phyloP scores from a whole-genome alignment of 2,888 invertebrate species.

The Caenorhabditis sp. region DNA sequence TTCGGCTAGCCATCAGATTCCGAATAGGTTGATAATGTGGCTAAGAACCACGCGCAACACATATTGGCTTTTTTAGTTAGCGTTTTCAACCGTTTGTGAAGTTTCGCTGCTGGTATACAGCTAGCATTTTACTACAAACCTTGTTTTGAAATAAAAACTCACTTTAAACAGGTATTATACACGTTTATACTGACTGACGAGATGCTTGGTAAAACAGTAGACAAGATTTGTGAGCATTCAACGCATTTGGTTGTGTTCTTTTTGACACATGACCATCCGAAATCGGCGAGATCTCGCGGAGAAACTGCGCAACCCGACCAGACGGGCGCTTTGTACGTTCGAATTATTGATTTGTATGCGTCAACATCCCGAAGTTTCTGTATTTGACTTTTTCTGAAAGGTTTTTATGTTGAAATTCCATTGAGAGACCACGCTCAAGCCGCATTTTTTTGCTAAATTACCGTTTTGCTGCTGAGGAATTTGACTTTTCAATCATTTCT shows the following conservation, averaged over 20 bases:
- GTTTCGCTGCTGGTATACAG: no score
- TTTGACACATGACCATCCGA: constrained; percentile 42
- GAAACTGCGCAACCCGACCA: constrained; percentile 38
- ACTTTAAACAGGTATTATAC: constrained; percentile 38
- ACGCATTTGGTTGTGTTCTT: constrained; percentile 36
- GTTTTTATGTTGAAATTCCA: no score
- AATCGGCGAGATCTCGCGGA: constrained; percentile 45
- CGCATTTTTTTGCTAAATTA: background rate
- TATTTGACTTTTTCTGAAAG: constrained; percentile 7
- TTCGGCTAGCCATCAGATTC: no score
- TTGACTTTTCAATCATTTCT: constrained; percentile 16
- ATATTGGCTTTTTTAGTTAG: no score
- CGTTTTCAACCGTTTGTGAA: no score
- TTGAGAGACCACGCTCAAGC: background rate
- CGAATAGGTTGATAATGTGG: no score
- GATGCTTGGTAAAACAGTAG: constrained; percentile 36
- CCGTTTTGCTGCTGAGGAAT: constrained; percentile 26
- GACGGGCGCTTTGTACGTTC: constrained; percentile 32
- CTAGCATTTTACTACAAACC: no score
- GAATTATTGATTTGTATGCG: constrained; percentile 27
- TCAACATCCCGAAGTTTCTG: constrained; percentile 27
- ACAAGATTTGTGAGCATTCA: constrained; percentile 31
- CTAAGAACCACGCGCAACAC: no score
- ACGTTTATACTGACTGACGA: constrained; percentile 34
- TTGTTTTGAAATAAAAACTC: background rate